Percentiles rank a stretch among this genome's conserved stretches.
Conservation (phyloP, 2,797 vertebrate species). For the Smutsia gigantea region DNA sequence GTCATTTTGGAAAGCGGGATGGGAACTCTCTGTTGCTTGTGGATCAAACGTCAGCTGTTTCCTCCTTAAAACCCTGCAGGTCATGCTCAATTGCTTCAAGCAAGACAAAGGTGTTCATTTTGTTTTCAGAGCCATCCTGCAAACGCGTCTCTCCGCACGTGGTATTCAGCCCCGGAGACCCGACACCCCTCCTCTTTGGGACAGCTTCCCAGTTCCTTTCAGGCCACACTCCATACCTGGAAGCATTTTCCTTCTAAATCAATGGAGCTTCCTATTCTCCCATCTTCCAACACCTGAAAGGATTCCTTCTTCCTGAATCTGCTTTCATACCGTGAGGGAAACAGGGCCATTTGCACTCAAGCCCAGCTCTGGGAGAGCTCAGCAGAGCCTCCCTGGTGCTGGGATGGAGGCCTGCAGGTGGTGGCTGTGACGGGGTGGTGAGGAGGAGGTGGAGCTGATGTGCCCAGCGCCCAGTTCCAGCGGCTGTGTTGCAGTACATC, state of each 20-base stretch:
- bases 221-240: not conserved
- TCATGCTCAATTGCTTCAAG: not conserved
- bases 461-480: rapidly evolving
- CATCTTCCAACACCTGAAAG: not conserved
- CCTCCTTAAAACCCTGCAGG: not conserved
- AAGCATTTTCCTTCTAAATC: not conserved
- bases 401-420: rapidly evolving
- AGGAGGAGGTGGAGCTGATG: rapidly evolving
- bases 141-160: not conserved
- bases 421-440: rapidly evolving
- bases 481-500: not conserved
- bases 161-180: not conserved
- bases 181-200: not conserved
- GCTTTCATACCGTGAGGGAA: not conserved
- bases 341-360: not conserved
- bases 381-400: not conserved
- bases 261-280: not conserved
- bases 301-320: not conserved
- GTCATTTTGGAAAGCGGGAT: not conserved
- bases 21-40: not conserved
- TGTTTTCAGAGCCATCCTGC: not conserved
- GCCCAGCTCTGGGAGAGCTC: not conserved
- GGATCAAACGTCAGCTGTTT: not conserved
- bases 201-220: not conserved
- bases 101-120: not conserved